Conservation (phyloP, 2,888 invertebrate genomes). For the Cephus spinipes region DNA sequence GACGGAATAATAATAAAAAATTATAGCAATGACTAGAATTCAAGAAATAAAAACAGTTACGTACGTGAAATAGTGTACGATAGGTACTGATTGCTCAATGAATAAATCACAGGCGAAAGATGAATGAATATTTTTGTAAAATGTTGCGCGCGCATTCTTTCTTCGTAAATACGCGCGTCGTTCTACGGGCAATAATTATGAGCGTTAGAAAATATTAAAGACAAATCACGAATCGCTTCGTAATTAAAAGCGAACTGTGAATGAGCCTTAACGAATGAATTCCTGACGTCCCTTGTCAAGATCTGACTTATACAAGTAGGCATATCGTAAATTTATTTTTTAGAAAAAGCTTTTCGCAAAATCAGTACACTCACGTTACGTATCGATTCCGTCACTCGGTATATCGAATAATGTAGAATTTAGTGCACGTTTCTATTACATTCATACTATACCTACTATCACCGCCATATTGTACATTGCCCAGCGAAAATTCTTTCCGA, state of each 20-base stretch:
- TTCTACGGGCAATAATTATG: constrained; percentile 16
- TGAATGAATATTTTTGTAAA: constrained; percentile 34
- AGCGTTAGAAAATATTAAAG: constrained; percentile 11
- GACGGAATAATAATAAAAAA: neutral
- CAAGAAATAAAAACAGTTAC: neutral
- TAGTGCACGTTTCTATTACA: neutral
- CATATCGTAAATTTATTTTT: constrained; percentile 7
- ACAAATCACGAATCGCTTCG: neutral
- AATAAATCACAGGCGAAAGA: constrained; percentile 9
- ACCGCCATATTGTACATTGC: neutral
- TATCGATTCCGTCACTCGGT: neutral
- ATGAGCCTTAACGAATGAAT: neutral
- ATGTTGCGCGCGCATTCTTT: constrained; percentile 5
- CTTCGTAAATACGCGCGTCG: neutral
- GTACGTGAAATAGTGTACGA: neutral
- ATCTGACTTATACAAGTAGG: neutral
- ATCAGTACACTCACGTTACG: neutral
- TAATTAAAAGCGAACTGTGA: neutral
- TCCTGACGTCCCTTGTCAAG: neutral
- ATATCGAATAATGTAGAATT: neutral
- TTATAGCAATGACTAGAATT: neutral
- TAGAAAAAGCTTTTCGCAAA: neutral
- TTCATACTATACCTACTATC: neutral
- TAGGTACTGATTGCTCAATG: constrained; percentile 21
- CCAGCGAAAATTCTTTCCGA: neutral